phyloP scores from a whole-genome alignment of 2,888 invertebrate species.

The Cryptocheilus praepositus region DNA sequence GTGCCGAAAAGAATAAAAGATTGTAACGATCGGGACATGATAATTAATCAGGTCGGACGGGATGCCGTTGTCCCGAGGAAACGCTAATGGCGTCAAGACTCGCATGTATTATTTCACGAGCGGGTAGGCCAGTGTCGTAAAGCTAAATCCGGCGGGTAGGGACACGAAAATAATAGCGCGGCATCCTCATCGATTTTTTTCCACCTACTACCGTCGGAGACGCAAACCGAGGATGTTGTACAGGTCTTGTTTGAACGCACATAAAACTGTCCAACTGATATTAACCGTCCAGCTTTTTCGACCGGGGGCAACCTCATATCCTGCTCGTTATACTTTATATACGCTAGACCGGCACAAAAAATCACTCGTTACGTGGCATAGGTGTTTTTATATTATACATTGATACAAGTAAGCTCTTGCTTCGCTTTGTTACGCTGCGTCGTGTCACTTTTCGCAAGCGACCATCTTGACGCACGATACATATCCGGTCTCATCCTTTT shows the following conservation, averaged over 20 bases:
- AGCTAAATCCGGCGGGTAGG: neutral
- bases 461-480: no score
- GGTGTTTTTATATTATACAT: neutral
- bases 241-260: constrained; percentile 38
- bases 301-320: constrained; percentile 36
- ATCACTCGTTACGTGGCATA: constrained; percentile 10
- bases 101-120: neutral
- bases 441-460: no score
- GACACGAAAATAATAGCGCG: constrained; percentile 43
- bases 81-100: no score
- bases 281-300: constrained; percentile 48
- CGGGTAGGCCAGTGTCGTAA: neutral
- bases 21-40: no score
- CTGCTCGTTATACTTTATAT: constrained; percentile 24
- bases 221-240: constrained; percentile 3
- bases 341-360: constrained; percentile 7
- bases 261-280: constrained; percentile 58
- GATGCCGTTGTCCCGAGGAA: no score
- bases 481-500: no score
- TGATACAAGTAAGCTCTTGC: no score
- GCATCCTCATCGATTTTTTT: constrained; percentile 49
- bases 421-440: no score
- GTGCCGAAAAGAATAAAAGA: no score
- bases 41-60: no score
- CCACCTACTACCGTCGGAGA: neutral